phyloP scores from a whole-genome alignment of 2,113 vertebrate species.

The Probosciger aterrimus region DNA sequence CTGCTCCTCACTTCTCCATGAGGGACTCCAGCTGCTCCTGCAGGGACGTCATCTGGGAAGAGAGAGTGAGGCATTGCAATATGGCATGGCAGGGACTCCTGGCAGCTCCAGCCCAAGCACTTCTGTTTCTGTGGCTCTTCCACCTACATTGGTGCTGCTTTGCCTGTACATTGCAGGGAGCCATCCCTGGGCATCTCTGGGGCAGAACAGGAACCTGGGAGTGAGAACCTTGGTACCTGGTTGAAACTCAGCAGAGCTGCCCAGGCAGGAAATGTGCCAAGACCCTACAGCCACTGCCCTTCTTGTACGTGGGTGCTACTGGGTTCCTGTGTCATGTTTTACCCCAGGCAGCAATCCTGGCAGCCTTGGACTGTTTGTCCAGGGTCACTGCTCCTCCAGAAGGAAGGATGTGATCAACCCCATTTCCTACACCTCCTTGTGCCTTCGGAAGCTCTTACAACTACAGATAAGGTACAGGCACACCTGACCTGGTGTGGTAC shows the following conservation, averaged over 20 bases:
- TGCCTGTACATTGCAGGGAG: accelerated
- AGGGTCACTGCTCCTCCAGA: neutral
- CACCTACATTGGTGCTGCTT: neutral
- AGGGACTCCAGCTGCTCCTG: constrained; percentile 95
- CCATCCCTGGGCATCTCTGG: neutral
- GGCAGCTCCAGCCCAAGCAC: constrained; percentile 38
- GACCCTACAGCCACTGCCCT: neutral
- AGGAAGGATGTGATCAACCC: neutral
- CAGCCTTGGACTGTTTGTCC: neutral
- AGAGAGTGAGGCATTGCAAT: neutral
- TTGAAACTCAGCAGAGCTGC: neutral
- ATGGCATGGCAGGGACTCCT: neutral
- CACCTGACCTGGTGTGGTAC: neutral
- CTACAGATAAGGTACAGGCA: neutral
- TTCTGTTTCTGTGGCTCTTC: neutral
- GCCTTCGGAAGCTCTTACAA: neutral
- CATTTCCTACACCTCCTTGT: neutral
- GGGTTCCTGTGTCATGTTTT: neutral
- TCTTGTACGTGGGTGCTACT: neutral
- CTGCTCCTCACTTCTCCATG: constrained; percentile 84
- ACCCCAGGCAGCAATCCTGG: neutral
- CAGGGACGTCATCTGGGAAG: constrained; percentile 86
- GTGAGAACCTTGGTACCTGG: neutral
- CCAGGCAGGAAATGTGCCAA: neutral
- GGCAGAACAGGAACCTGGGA: neutral